Conservation (phyloP, 2,888 invertebrate genomes). For the Apoda limacodes region DNA sequence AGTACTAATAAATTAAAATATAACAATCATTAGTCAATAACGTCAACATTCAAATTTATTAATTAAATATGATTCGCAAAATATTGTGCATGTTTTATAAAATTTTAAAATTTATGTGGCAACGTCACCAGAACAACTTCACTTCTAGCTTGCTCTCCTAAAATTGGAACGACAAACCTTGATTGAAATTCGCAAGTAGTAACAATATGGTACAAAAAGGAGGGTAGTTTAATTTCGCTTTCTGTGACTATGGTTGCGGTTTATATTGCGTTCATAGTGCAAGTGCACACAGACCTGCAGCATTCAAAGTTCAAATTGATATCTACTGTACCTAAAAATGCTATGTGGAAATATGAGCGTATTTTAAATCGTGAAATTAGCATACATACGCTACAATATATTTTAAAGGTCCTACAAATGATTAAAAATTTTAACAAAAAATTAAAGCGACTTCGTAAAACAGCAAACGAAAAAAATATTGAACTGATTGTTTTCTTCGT, state of each 20-base stretch:
- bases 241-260: neutral
- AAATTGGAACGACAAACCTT: constrained; percentile 10
- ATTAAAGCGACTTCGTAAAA: too few species aligned
- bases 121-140: constrained; percentile 38
- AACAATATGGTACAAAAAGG: constrained; percentile 15
- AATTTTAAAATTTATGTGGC: constrained; percentile 23
- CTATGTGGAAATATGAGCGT: too few species aligned
- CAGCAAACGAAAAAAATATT: too few species aligned
- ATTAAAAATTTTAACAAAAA: too few species aligned
- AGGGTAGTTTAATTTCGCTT: constrained; percentile 25
- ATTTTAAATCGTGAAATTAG: too few species aligned
- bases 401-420: too few species aligned
- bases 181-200: constrained; percentile 1
- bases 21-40: constrained; percentile 22
- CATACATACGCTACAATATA: too few species aligned
- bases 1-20: constrained; percentile 17
- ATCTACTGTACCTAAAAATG: too few species aligned
- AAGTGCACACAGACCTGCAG: too few species aligned
- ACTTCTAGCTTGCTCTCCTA: constrained; percentile 36
- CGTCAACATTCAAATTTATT: constrained; percentile 29
- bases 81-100: too few species aligned
- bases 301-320: too few species aligned
- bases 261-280: neutral
- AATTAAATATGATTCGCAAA: constrained; percentile 29
- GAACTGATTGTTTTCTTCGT: too few species aligned